Percentiles rank a stretch among this genome's conserved stretches.
These are phyloP conservation scores for Yponomeuta sedellus DNA, from an alignment of 2,888 invertebrate genomes.

Conservation along the genomic window DNA sequence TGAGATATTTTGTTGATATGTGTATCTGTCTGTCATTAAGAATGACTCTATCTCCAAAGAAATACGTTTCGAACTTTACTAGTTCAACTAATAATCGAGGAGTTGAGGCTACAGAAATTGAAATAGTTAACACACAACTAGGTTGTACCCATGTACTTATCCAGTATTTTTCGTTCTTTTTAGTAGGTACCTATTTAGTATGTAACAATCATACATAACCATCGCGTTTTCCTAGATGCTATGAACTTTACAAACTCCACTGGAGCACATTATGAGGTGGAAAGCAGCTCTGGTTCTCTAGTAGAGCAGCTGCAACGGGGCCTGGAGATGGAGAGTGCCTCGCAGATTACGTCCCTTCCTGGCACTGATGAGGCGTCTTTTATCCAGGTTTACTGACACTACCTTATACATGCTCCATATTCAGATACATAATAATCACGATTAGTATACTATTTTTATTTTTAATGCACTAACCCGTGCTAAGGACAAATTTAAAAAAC, in stretches of 20 bases:
- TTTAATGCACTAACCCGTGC: no score
- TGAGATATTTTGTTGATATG: no score
- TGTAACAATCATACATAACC: neutral
- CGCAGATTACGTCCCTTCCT: constrained; percentile 14
- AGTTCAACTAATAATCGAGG: constrained; percentile 35
- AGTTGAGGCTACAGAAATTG: constrained; percentile 38
- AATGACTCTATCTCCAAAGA: constrained; percentile 27
- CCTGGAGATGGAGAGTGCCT: constrained; percentile 16
- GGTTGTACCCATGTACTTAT: neutral
- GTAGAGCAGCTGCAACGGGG: constrained; percentile 17
- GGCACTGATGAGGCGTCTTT: constrained; percentile 33
- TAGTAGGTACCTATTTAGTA: neutral
- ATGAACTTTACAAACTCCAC: constrained; percentile 14
- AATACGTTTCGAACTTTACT: constrained; percentile 27
- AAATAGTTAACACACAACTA: constrained; percentile 25
- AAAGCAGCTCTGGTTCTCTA: constrained; percentile 21
- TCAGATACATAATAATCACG: no score
- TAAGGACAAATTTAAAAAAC: no score
- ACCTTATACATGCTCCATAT: no score
- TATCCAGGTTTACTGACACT: constrained; percentile 30
- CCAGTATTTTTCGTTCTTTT: no score
- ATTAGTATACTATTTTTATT: no score
- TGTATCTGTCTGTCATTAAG: neutral
- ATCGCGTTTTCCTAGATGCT: neutral
- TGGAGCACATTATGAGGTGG: constrained; percentile 17